A percentile compares a stretch with the other conserved stretches of the same genome.
phyloP scores from a whole-genome alignment of 1,140 invertebrate species.

The Bathynomus jamesi region DNA sequence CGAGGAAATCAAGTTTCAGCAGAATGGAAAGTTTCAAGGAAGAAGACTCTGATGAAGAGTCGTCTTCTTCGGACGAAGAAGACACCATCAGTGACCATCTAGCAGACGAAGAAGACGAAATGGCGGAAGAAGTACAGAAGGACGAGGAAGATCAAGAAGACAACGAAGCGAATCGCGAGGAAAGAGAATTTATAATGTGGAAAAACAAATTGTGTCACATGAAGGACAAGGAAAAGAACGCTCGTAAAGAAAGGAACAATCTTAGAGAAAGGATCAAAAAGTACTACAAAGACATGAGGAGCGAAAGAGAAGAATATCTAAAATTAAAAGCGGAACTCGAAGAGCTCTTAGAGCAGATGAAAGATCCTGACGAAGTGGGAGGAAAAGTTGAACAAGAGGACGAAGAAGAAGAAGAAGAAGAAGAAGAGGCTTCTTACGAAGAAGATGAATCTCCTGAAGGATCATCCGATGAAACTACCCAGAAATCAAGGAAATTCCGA shows the following conservation, averaged over 20 bases:
- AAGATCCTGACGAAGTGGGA: slow-evolving; percentile 18
- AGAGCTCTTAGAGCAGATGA: slow-evolving; percentile 20
- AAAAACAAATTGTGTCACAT: slow-evolving; percentile 26
- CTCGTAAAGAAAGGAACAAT: slow-evolving; percentile 22
- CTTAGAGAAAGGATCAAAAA: slow-evolving; percentile 29
- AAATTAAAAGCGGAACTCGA: slow-evolving; percentile 31
- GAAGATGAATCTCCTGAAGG: slow-evolving; percentile 21
- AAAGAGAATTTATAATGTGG: slow-evolving; percentile 24
- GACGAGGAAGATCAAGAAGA: slow-evolving; percentile 16
- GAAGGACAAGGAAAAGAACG: slow-evolving; percentile 26
- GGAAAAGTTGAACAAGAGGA: slow-evolving; percentile 20
- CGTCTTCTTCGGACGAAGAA: slow-evolving; percentile 11
- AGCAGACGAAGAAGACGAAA: slow-evolving; percentile 19
- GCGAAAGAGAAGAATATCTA: slow-evolving; percentile 22
- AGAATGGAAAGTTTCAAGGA: slow-evolving; percentile 35
- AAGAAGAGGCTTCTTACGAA: slow-evolving; percentile 14
- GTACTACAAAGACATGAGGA: slow-evolving; percentile 22
- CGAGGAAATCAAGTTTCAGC: slow-evolving; percentile 21
- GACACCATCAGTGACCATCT: slow-evolving; percentile 10
- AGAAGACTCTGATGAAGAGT: slow-evolving; percentile 19
- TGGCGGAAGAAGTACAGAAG: slow-evolving; percentile 18
- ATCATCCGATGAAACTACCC: slow-evolving; percentile 22
- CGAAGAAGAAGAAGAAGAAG: slow-evolving; percentile 19
- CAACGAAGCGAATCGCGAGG: slow-evolving; percentile 16
- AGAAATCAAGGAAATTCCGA: slow-evolving; percentile 31